Base-by-base conservation (phyloP, 2,888 invertebrate genomes). In the Amphipoea oculea region DNA sequence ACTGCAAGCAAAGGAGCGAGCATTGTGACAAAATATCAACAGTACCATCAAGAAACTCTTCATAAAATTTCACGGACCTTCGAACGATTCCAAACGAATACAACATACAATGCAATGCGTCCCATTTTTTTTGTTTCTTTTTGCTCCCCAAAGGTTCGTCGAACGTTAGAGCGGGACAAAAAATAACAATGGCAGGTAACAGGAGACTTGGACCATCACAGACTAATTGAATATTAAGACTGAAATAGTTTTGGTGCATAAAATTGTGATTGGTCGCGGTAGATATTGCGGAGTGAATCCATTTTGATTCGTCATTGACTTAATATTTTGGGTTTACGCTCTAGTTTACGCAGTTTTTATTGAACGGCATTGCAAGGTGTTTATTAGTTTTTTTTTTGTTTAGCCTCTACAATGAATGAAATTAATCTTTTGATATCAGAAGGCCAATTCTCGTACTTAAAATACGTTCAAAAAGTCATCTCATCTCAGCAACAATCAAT, bases 181-280 rank as follows among this genome's bases (percentile, higher is more conserved):
- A 89, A 91, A 89, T 86, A 91, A 94, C 94, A 94, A 94, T 92
- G 87, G 92, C 94, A 95, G 94, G 94, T 95, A 94, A 92, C 88
- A 90, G 89, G 89, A 92, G 90, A 89, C 90, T 89, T 89, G 90
- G 88, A 42, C 85, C 87, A 85, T 82, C 84, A 87, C 89, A 79
- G 85, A 89, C 91, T 90, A 92, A 93, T 92, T 91, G 92, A 93
- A 92, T 92, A 86, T 90, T 84, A 87, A 85, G 88, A 85, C 86
- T 81, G 86, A 83, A 87, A 87, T 88, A 91, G 81, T 84, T 89
- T 81, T 83, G 88, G 88, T 78, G 85, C 83, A 88, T 87, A 85
- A 88, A 89, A 88, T 88, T 78, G 69, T 77, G 66, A 89, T 85
- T 86, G 51, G 89, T 67, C 63, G 36, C 89, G 90, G 81, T 78